phyloP scores from a whole-genome alignment of 2,113 vertebrate genomes.

The Atractosteus spatula region DNA sequence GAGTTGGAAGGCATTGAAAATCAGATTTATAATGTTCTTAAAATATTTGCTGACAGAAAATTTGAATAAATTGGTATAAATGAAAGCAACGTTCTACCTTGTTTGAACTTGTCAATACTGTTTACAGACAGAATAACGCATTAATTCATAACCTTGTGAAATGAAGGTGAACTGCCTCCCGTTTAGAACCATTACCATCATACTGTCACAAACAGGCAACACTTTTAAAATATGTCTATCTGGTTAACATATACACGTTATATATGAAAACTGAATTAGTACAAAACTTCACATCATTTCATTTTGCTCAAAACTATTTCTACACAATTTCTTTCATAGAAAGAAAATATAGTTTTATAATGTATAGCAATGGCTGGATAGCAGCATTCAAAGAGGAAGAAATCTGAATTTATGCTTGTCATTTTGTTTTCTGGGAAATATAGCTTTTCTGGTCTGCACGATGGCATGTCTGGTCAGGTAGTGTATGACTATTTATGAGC shows the following conservation, averaged over 20 bases:
- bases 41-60: no score
- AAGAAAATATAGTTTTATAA: conserved; percentile 68
- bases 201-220: conserved; percentile 17
- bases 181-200: background rate
- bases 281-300: conserved; percentile 63
- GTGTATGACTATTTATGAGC: background rate
- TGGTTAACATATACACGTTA: conserved; percentile 49
- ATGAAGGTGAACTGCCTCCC: no score
- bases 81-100: no score
- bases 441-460: background rate
- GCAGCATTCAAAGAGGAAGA: conserved; percentile 63
- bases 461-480: conserved; percentile 10
- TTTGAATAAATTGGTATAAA: no score
- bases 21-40: no score
- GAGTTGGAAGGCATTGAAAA: no score
- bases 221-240: conserved; percentile 43
- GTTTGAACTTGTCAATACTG: no score
- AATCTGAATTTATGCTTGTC: background rate
- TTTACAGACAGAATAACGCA: no score
- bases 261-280: conserved; percentile 53
- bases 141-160: no score
- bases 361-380: conserved; percentile 52
- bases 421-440: background rate
- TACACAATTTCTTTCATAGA: conserved; percentile 83
- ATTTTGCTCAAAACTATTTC: conserved; percentile 63